Percentiles rank a stretch among this genome's conserved stretches.
These are phyloP conservation scores for Scytalopus superciliaris DNA, from an alignment of 2,113 vertebrate species.

Conservation along the genomic window DNA sequence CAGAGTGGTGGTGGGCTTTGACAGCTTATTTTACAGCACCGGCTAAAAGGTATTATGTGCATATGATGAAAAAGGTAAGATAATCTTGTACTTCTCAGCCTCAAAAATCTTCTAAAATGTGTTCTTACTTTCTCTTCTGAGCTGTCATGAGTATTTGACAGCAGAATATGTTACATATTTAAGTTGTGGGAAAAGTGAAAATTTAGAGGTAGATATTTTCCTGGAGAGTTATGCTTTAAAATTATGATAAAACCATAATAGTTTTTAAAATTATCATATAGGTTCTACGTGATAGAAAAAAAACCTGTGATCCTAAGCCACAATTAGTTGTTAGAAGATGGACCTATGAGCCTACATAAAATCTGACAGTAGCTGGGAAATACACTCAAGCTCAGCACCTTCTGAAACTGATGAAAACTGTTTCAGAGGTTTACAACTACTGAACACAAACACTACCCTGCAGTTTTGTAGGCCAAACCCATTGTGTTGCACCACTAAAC, in stretches of 20 bases:
- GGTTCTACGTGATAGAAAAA: too few species aligned
- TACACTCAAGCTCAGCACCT: neutral
- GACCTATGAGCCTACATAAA: neutral
- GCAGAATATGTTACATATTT: neutral
- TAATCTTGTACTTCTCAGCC: neutral
- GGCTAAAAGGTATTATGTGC: neutral
- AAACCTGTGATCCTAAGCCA: neutral
- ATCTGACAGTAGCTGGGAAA: neutral
- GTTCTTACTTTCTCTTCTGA: neutral
- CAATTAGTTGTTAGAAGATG: neutral
- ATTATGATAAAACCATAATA: neutral
- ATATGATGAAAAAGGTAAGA: neutral
- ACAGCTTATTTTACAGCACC: neutral
- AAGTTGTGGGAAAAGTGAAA: neutral
- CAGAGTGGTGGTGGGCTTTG: neutral
- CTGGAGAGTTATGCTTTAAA: neutral
- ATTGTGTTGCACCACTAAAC: neutral
- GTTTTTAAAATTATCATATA: accelerated
- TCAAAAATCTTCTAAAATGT: neutral
- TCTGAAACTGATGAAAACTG: neutral
- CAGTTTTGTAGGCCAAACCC: neutral
- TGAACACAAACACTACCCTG: neutral
- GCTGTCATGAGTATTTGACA: neutral
- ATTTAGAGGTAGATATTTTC: neutral
- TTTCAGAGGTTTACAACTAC: neutral